phyloP scores from a whole-genome alignment of 2,113 vertebrate genomes.

The Catagonus wagneri region DNA sequence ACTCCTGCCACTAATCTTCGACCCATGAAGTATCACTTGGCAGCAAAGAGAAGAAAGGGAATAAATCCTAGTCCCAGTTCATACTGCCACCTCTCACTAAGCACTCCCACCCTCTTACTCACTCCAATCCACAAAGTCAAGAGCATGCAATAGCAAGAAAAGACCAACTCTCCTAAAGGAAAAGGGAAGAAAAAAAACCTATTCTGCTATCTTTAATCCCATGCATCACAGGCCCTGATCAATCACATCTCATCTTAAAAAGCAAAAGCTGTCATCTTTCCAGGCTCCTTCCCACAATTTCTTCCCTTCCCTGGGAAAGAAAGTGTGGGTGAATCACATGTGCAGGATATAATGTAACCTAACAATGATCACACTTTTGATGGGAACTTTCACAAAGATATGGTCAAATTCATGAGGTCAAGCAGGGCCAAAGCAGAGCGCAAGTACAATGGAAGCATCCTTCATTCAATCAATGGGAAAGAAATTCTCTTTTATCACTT shows the following conservation, averaged over 20 bases:
- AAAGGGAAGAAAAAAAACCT: background rate
- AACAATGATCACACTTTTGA: background rate
- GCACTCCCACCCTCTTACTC: background rate
- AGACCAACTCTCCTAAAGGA: background rate
- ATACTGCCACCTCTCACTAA: background rate
- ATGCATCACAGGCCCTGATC: background rate
- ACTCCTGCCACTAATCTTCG: conserved; percentile 50
- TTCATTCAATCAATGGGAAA: background rate
- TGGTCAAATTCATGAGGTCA: background rate
- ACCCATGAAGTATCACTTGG: background rate
- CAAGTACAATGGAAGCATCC: background rate
- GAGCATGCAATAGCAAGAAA: background rate
- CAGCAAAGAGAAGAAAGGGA: conserved; percentile 44
- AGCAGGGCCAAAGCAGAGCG: background rate
- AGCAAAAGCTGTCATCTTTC: background rate
- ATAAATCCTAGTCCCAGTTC: conserved; percentile 9
- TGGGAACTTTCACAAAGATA: background rate
- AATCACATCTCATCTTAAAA: background rate
- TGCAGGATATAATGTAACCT: background rate
- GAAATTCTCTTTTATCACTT: background rate
- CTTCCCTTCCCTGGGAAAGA: conserved; percentile 1
- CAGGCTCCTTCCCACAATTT: background rate
- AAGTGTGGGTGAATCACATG: background rate
- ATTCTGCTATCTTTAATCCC: background rate
- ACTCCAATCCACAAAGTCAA: background rate